Conservation (phyloP, 2,797 vertebrate genomes). For the Sus cebifrons region DNA sequence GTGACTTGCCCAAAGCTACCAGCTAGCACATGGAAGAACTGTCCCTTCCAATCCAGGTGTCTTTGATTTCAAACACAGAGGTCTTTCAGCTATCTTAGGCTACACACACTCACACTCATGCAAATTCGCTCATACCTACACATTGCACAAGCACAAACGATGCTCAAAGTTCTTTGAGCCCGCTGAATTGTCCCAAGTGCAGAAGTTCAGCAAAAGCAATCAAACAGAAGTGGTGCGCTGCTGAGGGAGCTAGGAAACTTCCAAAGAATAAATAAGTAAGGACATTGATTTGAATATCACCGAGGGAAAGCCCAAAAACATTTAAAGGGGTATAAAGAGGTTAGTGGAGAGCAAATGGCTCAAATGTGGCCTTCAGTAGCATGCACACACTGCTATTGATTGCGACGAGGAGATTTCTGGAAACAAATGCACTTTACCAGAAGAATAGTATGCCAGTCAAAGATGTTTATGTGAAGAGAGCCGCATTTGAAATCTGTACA, state of each 20-base stretch:
- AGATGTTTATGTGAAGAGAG: background rate
- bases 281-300: constrained; percentile 76
- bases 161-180: background rate
- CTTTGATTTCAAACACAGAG: constrained; percentile 26
- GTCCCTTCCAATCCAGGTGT: background rate
- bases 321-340: constrained; percentile 70
- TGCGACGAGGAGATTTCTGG: constrained; percentile 64
- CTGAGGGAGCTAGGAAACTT: constrained; percentile 63
- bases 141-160: too few species aligned
- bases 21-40: constrained; percentile 2
- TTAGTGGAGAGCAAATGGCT: constrained; percentile 53
- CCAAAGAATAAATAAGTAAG: constrained; percentile 76
- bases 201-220: constrained; percentile 52
- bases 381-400: constrained; percentile 63
- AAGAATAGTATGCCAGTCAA: background rate
- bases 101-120: background rate
- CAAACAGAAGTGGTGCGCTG: background rate
- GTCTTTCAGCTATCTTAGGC: background rate
- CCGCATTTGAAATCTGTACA: background rate
- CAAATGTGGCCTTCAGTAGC: constrained; percentile 53
- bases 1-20: constrained; percentile 5
- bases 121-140: background rate
- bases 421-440: constrained; percentile 68
- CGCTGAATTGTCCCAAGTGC: background rate
- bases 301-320: constrained; percentile 58